These are phyloP conservation scores for Rhabditoides inermis DNA, from an alignment of 2,888 invertebrate species.

Conservation along the genomic window DNA sequence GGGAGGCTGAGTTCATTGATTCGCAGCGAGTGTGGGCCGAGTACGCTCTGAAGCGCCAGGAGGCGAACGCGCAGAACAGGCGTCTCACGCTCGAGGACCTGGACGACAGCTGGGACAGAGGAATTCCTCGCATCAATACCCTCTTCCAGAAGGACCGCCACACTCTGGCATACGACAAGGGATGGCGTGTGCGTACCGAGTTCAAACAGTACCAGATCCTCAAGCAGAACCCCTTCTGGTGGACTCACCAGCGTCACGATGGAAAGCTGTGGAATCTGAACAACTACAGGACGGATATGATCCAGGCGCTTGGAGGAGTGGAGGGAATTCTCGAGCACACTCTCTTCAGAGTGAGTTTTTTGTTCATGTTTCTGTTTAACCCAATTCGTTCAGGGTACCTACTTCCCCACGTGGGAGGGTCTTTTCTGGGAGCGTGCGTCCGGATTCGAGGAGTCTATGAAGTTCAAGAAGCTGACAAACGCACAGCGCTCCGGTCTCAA, in stretches of 20 bases:
- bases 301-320: conserved; percentile 95
- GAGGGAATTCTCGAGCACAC: conserved; percentile 98
- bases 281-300: conserved; percentile 99
- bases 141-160: conserved; percentile 98
- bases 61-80: conserved; percentile 91
- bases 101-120: conserved; percentile 98
- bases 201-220: conserved; percentile 95
- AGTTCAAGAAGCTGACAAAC: conserved; percentile 98
- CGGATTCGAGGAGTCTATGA: conserved; percentile 99
- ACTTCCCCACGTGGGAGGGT: conserved; percentile 99
- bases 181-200: conserved; percentile 97
- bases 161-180: conserved; percentile 96
- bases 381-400: conserved; percentile 76
- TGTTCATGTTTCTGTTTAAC: too few relatives aligned
- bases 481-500: conserved; percentile 98
- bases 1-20: conserved; percentile 99
- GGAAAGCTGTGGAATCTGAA: conserved; percentile 99
- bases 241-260: conserved; percentile 99
- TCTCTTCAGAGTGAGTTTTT: conserved; percentile 67
- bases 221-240: conserved; percentile 99
- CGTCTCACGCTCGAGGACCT: conserved; percentile 92
- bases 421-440: conserved; percentile 99
- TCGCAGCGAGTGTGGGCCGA: conserved; percentile 99
- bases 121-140: conserved; percentile 92
- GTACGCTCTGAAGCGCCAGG: conserved; percentile 93